phyloP scores from a whole-genome alignment of 2,888 invertebrate species.

The Rotaria magnacalcarata region DNA sequence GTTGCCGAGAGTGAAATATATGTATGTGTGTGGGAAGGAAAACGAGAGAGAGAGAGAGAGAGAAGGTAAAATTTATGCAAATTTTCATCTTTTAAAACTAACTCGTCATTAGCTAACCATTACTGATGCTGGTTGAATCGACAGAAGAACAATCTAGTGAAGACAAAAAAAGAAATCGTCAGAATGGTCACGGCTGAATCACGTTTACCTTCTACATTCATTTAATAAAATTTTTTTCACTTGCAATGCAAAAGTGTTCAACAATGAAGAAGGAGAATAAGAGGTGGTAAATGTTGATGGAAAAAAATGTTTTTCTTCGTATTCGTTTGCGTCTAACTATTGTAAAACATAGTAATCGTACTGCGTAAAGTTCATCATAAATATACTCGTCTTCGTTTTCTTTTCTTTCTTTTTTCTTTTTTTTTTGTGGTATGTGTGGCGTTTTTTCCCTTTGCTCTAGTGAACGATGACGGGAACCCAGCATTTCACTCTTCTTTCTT shows the following conservation, averaged over 20 bases:
- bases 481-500: slow-evolving; percentile 13
- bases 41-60: no score
- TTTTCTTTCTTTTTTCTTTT: neutral
- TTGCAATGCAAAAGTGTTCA: neutral
- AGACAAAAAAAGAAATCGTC: neutral
- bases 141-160: neutral
- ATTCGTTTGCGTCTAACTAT: neutral
- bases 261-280: neutral
- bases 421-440: neutral
- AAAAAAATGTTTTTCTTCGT: neutral
- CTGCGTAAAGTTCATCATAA: neutral
- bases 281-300: neutral
- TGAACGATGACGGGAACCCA: neutral
- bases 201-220: neutral
- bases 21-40: no score
- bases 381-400: neutral
- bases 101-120: neutral
- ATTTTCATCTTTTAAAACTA: slow-evolving; percentile 9
- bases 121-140: neutral
- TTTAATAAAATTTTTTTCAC: neutral
- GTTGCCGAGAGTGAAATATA: neutral
- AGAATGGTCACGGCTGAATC: neutral
- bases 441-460: neutral
- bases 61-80: neutral
- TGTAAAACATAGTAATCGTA: neutral